These are phyloP conservation scores for Pantherophis guttatus DNA, from an alignment of 2,113 vertebrate genomes.

Conservation along the genomic window DNA sequence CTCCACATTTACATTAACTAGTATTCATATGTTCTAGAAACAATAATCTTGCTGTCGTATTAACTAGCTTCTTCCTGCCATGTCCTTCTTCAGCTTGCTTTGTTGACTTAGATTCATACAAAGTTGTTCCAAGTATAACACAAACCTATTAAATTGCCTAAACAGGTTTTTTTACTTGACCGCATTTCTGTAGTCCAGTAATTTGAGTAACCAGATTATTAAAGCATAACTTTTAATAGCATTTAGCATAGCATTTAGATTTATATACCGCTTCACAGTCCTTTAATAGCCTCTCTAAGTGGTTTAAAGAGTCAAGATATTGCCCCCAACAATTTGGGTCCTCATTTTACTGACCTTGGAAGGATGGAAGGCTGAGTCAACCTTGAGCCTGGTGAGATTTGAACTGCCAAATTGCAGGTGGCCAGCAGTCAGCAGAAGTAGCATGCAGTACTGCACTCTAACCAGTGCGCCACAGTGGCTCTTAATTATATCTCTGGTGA, in stretches of 20 bases:
- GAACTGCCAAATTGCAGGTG: too few species aligned
- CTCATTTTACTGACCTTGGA: too few species aligned
- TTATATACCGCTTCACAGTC: too few species aligned
- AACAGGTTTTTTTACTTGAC: neutral
- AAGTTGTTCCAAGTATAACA: neutral
- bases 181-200: neutral
- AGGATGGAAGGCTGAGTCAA: too few species aligned
- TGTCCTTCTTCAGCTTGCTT: neutral
- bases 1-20: neutral
- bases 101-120: neutral
- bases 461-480: too few species aligned
- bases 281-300: too few species aligned
- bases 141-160: neutral
- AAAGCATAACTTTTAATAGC: neutral
- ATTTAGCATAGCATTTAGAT: too few species aligned
- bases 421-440: too few species aligned
- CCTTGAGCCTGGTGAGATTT: too few species aligned
- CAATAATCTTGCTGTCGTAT: neutral
- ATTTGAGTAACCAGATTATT: neutral
- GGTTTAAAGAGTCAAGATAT: too few species aligned
- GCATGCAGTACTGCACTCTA: too few species aligned
- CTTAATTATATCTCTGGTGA: neutral
- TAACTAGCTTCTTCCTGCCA: neutral
- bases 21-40: neutral
- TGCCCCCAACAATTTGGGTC: too few species aligned